phyloP scores from a whole-genome alignment of 2,888 invertebrate species.

The Notodonta dromedarius region DNA sequence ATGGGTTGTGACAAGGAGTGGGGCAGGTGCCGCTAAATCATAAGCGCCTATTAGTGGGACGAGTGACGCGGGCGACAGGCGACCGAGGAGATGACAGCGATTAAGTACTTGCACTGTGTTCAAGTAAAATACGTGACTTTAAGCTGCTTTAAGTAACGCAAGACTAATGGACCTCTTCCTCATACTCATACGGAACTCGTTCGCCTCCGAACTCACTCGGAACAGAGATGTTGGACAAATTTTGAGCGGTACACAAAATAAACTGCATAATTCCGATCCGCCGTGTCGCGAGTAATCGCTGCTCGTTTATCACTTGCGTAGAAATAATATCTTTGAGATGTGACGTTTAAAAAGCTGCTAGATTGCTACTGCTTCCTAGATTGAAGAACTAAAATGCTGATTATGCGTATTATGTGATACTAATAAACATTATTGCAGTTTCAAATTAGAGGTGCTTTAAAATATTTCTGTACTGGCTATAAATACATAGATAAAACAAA shows the following conservation, averaged over 20 bases:
- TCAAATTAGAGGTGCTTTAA: too few relatives aligned
- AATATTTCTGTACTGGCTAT: too few relatives aligned
- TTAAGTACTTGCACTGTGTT: neutral
- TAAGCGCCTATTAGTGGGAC: constrained; percentile 20
- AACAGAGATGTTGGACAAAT: constrained; percentile 18
- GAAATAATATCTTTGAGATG: neutral
- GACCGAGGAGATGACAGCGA: neutral
- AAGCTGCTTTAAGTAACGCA: too few relatives aligned
- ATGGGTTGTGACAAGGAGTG: constrained; percentile 21
- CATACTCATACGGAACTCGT: neutral
- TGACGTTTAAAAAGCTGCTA: too few relatives aligned
- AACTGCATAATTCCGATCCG: constrained; percentile 19
- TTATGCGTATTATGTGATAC: too few relatives aligned
- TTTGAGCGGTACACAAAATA: constrained; percentile 14
- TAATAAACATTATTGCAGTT: too few relatives aligned
- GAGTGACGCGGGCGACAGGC: constrained; percentile 1
- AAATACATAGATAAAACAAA: too few relatives aligned
- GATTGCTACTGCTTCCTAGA: neutral
- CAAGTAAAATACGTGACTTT: too few relatives aligned
- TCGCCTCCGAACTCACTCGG: neutral
- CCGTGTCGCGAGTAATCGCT: constrained; percentile 15
- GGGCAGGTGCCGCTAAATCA: constrained; percentile 35
- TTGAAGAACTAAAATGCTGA: too few relatives aligned
- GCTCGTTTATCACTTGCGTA: constrained; percentile 22
- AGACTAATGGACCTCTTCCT: neutral